Base-by-base conservation (phyloP, 2,113 vertebrate genomes). In the Myxocyprinus asiaticus region DNA sequence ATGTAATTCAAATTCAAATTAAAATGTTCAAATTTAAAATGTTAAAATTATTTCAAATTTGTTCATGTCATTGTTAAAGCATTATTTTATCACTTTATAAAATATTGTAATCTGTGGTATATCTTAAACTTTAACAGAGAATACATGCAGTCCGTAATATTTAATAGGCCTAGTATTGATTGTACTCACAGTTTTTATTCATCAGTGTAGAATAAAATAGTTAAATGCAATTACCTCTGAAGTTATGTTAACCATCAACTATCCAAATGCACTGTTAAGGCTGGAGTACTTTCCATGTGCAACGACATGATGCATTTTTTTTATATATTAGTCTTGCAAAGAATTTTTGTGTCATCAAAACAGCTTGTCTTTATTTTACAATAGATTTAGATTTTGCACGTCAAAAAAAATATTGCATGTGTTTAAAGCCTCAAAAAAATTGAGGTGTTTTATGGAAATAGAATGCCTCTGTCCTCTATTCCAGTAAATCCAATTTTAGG, bases 381-480 rank as follows among this genome's bases (percentile, higher is more conserved):
- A 72, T n/a, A 11, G 22, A 67, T 65, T 58, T 67, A 15, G 44
- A 15, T 78, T 78, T 73, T 62, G 53, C 76, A 78, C 12, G 45
- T 33, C 48, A 68, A 12, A 33, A 47, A n/a, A 74, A 68, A 9
- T 42, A 51, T 48, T 12, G 81, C 81, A 82, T 79, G 68, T 56
- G 15, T 50, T 82, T n/a, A 65, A 71, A 33, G 22, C 22, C 22
- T 33, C 22, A 33, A 33, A 33, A 33, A 33, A 33, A 1, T 33
- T 1, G 22, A 33, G 22, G 22, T 33, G 22, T 59, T 59, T 70
- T 15, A 17, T 12, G 45, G 43, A 12, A 22, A 47, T 3, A 10
- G 22, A 43, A 14, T 15, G 15, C 11, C 7, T 62, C 15, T 51
- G 6, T 55, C 9, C 7, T 9, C 64, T 10, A 42, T 68, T 78